These are phyloP conservation scores for Alligator mississippiensis DNA, from an alignment of 2,113 vertebrate species.

Conservation along the genomic window DNA sequence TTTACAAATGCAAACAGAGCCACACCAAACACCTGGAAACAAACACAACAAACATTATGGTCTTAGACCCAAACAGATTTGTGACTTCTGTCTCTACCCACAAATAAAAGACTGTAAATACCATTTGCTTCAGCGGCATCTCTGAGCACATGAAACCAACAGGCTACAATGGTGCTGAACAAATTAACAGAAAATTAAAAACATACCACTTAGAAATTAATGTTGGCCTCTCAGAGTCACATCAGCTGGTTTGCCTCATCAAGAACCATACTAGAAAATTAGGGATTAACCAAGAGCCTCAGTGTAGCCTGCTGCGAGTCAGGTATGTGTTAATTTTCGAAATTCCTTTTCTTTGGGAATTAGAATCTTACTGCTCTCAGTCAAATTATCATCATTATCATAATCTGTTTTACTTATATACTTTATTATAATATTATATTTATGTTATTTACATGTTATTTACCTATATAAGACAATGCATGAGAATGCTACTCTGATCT, in stretches of 20 bases:
- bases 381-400: too few species aligned
- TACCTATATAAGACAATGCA: neutral
- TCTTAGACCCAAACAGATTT: neutral
- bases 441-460: too few species aligned
- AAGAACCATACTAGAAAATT: neutral
- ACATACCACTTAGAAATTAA: neutral
- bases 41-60: neutral
- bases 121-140: neutral
- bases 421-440: too few species aligned
- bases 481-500: neutral
- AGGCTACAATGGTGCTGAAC: neutral
- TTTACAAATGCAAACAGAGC: neutral
- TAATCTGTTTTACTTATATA: too few species aligned
- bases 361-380: neutral
- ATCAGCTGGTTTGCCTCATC: neutral
- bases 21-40: neutral
- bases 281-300: neutral
- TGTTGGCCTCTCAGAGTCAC: neutral
- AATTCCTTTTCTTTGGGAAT: neutral
- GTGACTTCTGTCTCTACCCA: neutral
- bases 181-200: neutral
- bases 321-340: neutral
- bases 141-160: neutral
- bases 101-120: neutral
- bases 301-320: neutral